Percentiles rank a stretch among this genome's conserved stretches.
These are phyloP conservation scores for Merops nubicus DNA, from an alignment of 2,113 vertebrate genomes.

Conservation along the genomic window DNA sequence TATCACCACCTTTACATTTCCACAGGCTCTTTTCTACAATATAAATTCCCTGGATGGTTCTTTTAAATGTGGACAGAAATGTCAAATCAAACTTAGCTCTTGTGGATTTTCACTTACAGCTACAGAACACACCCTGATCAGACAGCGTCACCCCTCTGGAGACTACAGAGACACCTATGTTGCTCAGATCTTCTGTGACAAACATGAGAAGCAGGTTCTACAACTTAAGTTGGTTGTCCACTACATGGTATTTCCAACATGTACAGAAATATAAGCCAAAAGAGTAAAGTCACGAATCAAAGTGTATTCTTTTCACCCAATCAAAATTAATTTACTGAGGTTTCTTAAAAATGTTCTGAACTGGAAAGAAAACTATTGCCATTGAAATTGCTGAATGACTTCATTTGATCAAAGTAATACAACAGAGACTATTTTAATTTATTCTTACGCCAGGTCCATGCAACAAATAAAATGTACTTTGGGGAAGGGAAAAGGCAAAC, in stretches of 20 bases:
- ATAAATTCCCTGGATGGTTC: not conserved
- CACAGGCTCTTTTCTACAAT: not conserved
- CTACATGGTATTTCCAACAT: fast-evolving
- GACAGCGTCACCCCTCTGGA: not conserved
- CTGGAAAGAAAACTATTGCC: not conserved
- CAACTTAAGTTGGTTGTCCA: not conserved
- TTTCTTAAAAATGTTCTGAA: not conserved
- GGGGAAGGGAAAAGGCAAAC: not conserved
- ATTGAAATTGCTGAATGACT: not conserved
- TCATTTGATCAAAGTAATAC: not conserved
- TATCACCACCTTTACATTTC: not conserved
- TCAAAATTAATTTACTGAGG: not conserved
- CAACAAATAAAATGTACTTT: not conserved
- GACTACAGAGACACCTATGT: not conserved
- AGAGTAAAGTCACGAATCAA: not conserved
- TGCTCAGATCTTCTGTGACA: not conserved
- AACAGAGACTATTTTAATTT: not conserved
- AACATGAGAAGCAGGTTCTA: not conserved
- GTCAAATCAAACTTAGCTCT: not conserved
- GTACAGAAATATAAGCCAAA: not conserved
- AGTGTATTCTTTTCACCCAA: fast-evolving
- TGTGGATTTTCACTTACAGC: not conserved
- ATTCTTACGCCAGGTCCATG: not conserved
- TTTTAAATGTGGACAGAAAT: not conserved
- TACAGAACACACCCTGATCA: not conserved